phyloP scores from a whole-genome alignment of 1,140 invertebrate genomes.

The Sarcophaga bullata region DNA sequence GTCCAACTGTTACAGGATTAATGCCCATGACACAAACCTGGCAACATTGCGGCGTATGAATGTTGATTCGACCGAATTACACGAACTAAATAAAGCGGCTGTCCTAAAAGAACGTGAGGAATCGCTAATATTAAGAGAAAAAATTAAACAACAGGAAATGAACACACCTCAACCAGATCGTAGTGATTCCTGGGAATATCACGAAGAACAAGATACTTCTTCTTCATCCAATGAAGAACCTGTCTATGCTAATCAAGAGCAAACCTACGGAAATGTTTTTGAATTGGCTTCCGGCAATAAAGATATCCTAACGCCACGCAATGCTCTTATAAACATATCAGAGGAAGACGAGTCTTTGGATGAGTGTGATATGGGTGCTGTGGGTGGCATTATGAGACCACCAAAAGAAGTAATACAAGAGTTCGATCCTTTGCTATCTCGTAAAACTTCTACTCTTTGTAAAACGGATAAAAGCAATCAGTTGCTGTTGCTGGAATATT shows the following conservation, averaged over 20 bases:
- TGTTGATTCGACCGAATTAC: constrained; percentile 56
- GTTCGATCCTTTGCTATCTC: constrained; percentile 59
- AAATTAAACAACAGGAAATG: constrained; percentile 51
- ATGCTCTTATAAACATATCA: constrained; percentile 12
- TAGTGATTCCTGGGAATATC: constrained; percentile 62
- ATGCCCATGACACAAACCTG: not conserved
- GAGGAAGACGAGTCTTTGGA: constrained; percentile 41
- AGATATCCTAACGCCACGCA: constrained; percentile 34
- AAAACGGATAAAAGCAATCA: constrained; percentile 61
- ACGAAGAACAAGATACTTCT: constrained; percentile 48
- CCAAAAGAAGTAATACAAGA: constrained; percentile 57
- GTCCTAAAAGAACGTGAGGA: constrained; percentile 51
- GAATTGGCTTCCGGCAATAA: constrained; percentile 56
- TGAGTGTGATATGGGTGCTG: constrained; percentile 48
- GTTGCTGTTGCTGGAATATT: constrained; percentile 59
- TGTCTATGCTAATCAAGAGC: constrained; percentile 62
- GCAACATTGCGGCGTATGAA: constrained; percentile 43
- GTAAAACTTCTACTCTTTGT: constrained; percentile 52
- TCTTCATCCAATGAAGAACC: constrained; percentile 54
- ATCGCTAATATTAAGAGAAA: constrained; percentile 51
- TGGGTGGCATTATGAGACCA: constrained; percentile 43
- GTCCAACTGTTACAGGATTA: too few species aligned
- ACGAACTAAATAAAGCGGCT: constrained; percentile 52
- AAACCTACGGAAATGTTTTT: constrained; percentile 61
- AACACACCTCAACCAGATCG: constrained; percentile 55